Conservation (phyloP, 2,888 invertebrate genomes). For the Drosophila ezoana region DNA sequence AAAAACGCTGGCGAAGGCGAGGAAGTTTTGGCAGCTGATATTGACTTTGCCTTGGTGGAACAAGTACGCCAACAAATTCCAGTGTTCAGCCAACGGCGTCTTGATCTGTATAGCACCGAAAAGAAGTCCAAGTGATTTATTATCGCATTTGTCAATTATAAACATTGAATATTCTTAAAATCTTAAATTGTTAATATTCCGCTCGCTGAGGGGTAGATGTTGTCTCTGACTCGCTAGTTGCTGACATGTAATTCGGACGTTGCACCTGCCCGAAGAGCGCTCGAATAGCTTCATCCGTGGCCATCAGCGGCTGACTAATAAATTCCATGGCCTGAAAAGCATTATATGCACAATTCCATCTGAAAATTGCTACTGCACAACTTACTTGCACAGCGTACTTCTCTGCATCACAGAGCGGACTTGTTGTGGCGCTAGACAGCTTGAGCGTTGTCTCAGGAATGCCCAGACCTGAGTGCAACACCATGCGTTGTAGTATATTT, state of each 20-base stretch:
- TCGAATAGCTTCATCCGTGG: slow-evolving; percentile 84
- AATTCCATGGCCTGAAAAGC: slow-evolving; percentile 78
- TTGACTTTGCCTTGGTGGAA: slow-evolving; percentile 90
- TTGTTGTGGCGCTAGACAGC: slow-evolving; percentile 79
- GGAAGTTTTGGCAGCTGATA: slow-evolving; percentile 87
- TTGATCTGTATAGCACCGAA: slow-evolving; percentile 88
- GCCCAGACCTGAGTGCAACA: slow-evolving; percentile 84
- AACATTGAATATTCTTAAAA: slow-evolving; percentile 9
- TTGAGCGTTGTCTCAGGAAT: slow-evolving; percentile 82
- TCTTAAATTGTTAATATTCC: slow-evolving; percentile 18
- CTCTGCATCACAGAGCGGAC: slow-evolving; percentile 82
- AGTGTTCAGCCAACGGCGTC: slow-evolving; percentile 89
- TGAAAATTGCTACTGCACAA: not conserved
- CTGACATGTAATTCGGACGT: slow-evolving; percentile 62
- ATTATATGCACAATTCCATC: not conserved
- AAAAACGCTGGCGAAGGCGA: slow-evolving; percentile 86
- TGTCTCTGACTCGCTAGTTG: slow-evolving; percentile 7
- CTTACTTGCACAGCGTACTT: slow-evolving; percentile 82
- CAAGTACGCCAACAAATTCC: slow-evolving; percentile 95
- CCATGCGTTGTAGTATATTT: slow-evolving; percentile 84
- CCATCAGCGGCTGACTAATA: slow-evolving; percentile 82
- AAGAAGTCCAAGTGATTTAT: slow-evolving; percentile 37
- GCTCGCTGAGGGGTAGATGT: not conserved
- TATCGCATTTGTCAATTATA: slow-evolving; percentile 16
- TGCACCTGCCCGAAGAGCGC: slow-evolving; percentile 84